phyloP scores from a whole-genome alignment of 2,797 vertebrate species.

The Poeciliopsis gracilis region DNA sequence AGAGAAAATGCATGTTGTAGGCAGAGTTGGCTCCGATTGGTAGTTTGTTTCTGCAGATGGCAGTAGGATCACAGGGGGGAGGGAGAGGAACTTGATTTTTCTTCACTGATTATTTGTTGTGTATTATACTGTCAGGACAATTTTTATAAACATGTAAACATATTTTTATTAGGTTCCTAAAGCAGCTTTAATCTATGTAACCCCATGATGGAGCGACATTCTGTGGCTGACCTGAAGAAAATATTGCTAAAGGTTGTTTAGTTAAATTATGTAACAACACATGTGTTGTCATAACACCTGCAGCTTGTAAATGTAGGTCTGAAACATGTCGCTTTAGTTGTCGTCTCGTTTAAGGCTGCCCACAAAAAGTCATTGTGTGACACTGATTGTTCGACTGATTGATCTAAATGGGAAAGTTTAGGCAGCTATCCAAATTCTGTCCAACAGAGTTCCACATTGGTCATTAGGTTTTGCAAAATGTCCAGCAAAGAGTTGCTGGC shows the following conservation, averaged over 20 bases:
- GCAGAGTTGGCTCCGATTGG: not conserved
- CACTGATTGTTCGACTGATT: not conserved
- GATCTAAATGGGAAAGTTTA: not conserved
- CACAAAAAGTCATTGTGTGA: not conserved
- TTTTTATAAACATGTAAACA: too few species aligned
- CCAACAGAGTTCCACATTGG: not conserved
- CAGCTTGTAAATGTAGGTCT: not conserved
- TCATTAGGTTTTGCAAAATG: not conserved
- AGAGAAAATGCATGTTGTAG: not conserved
- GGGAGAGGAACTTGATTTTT: too few species aligned
- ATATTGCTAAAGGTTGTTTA: not conserved
- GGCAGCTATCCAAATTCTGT: not conserved
- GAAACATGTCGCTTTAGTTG: not conserved
- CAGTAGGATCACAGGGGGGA: too few species aligned
- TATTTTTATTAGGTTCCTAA: too few species aligned
- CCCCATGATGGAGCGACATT: not conserved
- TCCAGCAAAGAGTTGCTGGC: not conserved
- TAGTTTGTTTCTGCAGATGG: too few species aligned
- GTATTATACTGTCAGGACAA: too few species aligned
- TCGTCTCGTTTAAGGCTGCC: not conserved
- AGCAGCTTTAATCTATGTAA: too few species aligned
- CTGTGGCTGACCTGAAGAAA: not conserved
- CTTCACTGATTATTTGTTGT: too few species aligned
- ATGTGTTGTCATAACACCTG: not conserved
- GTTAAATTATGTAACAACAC: not conserved